Base-by-base conservation (phyloP, 2,888 invertebrate genomes). In the Matsumyia berberina region DNA sequence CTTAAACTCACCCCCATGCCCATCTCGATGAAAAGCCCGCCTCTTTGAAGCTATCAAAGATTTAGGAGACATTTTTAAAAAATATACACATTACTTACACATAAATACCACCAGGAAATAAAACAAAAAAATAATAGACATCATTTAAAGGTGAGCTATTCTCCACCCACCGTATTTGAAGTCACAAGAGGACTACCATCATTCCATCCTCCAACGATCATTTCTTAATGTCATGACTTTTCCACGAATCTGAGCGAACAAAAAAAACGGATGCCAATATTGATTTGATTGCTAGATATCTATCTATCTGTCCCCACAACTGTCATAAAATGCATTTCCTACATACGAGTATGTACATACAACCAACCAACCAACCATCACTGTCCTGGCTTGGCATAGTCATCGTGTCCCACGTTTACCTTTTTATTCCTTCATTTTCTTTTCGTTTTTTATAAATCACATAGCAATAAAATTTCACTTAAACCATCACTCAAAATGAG, bases 401-500 rank as follows among this genome's bases (percentile, higher is more conserved):
- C 73, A 79, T 69, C 55, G 57, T 79, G 73, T 66, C 67, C 78
- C 62, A 78, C 53, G 57, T 79, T 74, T 62, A 78, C 1, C 37
- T 79, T 85, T 85, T 64, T 80, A 58, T 80, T 80, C 79, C 62
- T 76, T 78, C 73, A 67, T 74, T 85, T 77, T 81, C 57, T 55
- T 49, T 51, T 42, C 49, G 79, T 73, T 78, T 79, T 81, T 81
- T 87, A 87, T 87, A 87, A 87, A 87, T 87, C 87, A 88, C 77
- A 86, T 55, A 73, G 85, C 87, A 88, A 86, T 89, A 89, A 89
- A 90, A 89, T 87, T 88, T 89, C 89, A 89, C 88, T 88, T 87
- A 85, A 88, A 88, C 87, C 87, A 88, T 88, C 88, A 88, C 87
- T 89, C 89, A 87, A 88, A 89, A 86, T 88, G 87, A 89, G 89